Evolutionary conservation across 2,888 invertebrate species (phyloP).

Genomic region (Drosophila macrospina): DNA sequence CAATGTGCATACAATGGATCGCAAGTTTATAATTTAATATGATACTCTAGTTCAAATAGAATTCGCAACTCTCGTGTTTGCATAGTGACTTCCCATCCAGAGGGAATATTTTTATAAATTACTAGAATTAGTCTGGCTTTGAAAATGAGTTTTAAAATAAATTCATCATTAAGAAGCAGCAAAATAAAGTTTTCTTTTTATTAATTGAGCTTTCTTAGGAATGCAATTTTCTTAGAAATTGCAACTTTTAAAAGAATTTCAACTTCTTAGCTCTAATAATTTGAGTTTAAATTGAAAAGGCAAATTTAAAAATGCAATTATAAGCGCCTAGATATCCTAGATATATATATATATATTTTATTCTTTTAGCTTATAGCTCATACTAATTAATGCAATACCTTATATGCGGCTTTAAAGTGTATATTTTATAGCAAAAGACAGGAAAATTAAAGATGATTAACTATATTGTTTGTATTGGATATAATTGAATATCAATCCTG

Average conservation of each 20-base stretch:
- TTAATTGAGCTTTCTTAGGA: too few relatives aligned
- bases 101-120: not conserved
- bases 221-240: not conserved
- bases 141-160: not conserved
- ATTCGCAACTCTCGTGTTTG: not conserved
- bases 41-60: not conserved
- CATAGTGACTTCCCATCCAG: not conserved
- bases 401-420: not conserved
- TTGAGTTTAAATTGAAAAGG: not conserved
- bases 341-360: not conserved
- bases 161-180: too few relatives aligned
- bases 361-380: not conserved
- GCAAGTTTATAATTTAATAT: not conserved
- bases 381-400: not conserved
- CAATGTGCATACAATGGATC: slow-evolving; percentile 15
- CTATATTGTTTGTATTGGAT: too few relatives aligned
- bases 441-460: too few relatives aligned
- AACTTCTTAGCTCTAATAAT: not conserved
- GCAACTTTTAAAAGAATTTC: not conserved
- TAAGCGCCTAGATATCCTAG: not conserved
- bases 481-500: too few relatives aligned
- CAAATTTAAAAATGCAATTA: not conserved
- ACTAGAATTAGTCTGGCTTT: not conserved
- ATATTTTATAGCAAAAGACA: too few relatives aligned
- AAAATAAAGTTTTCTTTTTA: too few relatives aligned